phyloP scores from a whole-genome alignment of 2,888 invertebrate species.

The Eupithecia centaureata region DNA sequence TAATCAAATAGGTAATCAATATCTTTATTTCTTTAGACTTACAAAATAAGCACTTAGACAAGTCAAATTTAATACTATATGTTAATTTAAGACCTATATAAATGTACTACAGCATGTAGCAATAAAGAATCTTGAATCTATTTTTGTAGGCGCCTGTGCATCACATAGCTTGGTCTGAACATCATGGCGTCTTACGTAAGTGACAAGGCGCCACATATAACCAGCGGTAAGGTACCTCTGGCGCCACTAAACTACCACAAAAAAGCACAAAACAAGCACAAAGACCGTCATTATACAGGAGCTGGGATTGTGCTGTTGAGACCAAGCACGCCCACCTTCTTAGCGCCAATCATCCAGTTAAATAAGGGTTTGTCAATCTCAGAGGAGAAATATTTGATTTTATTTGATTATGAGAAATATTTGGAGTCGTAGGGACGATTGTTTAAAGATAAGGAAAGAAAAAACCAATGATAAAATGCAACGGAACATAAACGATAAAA shows the following conservation, averaged over 20 bases:
- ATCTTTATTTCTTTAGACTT: too few relatives aligned
- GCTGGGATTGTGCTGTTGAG: conserved; percentile 27
- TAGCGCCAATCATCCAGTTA: conserved; percentile 23
- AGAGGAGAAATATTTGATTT: background rate
- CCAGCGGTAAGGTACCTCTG: conserved; percentile 6
- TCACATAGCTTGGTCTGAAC: background rate
- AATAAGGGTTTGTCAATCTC: conserved; percentile 16
- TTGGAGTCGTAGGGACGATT: background rate
- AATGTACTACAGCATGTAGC: too few relatives aligned
- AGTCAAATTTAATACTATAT: too few relatives aligned
- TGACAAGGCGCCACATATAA: conserved; percentile 2
- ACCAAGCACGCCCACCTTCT: conserved; percentile 11
- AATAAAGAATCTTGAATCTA: background rate
- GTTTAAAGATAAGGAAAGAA: background rate
- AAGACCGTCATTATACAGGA: conserved; percentile 25
- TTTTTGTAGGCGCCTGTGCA: background rate
- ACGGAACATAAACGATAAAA: too few relatives aligned
- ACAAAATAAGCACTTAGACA: too few relatives aligned
- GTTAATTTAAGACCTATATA: too few relatives aligned
- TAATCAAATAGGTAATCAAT: too few relatives aligned
- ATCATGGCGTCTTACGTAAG: conserved; percentile 1
- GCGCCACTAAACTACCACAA: conserved; percentile 21
- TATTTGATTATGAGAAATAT: background rate
- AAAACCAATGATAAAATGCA: too few relatives aligned
- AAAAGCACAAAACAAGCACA: conserved; percentile 21